phyloP scores from a whole-genome alignment of 2,888 invertebrate genomes.

The Pseudanteris insignis region DNA sequence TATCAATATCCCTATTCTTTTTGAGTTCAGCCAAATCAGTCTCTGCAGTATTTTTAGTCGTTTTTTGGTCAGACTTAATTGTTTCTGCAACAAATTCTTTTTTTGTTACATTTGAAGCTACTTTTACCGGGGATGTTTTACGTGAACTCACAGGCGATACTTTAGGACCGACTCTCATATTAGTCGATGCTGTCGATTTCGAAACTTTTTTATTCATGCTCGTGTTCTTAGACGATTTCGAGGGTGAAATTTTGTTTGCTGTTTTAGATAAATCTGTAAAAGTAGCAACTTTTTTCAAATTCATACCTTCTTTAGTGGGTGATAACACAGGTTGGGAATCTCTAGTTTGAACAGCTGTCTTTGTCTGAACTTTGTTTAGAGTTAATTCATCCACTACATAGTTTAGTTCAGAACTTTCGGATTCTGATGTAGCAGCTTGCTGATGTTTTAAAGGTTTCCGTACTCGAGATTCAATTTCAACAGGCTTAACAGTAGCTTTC shows the following conservation, averaged over 20 bases:
- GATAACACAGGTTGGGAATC: conserved; percentile 24
- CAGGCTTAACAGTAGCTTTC: conserved; percentile 28
- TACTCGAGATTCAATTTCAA: conserved; percentile 18
- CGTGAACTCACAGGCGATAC: neutral
- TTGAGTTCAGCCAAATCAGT: conserved; percentile 6
- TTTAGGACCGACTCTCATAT: too few relatives aligned
- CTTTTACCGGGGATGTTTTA: conserved; percentile 9
- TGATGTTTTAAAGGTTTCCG: conserved; percentile 49
- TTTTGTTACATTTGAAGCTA: neutral
- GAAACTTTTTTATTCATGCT: conserved; percentile 5
- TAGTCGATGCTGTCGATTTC: neutral
- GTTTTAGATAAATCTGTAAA: conserved; percentile 13
- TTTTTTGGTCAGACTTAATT: conserved; percentile 5
- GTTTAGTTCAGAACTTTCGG: conserved; percentile 56
- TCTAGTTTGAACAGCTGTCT: conserved; percentile 4
- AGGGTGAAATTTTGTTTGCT: conserved; percentile 14
- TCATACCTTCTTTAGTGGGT: conserved; percentile 3
- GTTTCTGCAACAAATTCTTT: neutral
- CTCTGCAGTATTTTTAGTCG: conserved; percentile 4
- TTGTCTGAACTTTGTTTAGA: conserved; percentile 1
- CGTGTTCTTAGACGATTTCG: conserved; percentile 7
- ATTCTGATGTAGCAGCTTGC: conserved; percentile 50
- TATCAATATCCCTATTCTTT: conserved; percentile 3
- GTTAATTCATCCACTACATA: conserved; percentile 48
- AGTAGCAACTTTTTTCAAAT: conserved; percentile 26